Conservation (phyloP, 2,113 vertebrate genomes). For the Lophura nycthemera region DNA sequence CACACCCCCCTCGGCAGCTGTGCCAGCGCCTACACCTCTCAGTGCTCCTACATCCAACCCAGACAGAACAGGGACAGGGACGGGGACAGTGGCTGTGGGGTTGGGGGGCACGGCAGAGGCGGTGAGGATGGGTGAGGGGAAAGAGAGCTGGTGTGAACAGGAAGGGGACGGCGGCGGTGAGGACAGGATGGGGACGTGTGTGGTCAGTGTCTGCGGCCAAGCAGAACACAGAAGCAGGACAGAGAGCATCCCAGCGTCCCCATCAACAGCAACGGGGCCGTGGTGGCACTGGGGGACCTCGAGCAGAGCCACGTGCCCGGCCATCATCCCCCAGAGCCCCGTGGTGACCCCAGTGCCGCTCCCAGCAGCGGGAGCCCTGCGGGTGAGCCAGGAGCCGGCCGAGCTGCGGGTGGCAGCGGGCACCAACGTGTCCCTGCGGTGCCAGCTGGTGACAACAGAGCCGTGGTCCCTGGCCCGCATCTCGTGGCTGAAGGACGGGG, state of each 20-base stretch:
- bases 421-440: neutral
- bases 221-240: neutral
- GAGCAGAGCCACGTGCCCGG: neutral
- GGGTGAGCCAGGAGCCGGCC: neutral
- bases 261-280: no score
- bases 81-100: neutral
- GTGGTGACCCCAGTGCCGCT: fast-evolving
- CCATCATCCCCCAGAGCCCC: neutral
- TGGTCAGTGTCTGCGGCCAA: neutral
- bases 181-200: neutral
- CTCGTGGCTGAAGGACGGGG: neutral
- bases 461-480: neutral
- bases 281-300: neutral
- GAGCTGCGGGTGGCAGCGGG: neutral
- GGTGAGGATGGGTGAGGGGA: neutral
- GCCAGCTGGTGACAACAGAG: neutral
- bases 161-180: neutral
- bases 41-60: no score
- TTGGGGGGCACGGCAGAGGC: fast-evolving
- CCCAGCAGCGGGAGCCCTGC: neutral
- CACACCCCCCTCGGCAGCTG: no score
- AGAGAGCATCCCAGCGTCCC: neutral
- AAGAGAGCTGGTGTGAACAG: neutral
- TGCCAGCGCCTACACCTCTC: no score
- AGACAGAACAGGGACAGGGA: neutral